Conservation (phyloP, 2,113 vertebrate genomes). For the Saguinus midas region DNA sequence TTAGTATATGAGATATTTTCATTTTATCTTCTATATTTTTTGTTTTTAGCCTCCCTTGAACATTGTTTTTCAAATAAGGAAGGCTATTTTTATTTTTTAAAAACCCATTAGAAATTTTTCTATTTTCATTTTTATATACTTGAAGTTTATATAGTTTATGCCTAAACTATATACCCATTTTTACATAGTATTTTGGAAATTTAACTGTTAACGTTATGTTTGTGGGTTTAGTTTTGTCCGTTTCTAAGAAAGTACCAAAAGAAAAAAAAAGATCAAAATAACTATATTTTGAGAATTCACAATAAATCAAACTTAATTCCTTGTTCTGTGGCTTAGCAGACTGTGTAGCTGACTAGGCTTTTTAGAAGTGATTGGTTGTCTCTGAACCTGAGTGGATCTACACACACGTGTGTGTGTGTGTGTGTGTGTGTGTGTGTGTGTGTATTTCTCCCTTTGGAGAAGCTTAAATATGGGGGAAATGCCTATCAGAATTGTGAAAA, state of each 20-base stretch:
- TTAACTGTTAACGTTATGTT: neutral
- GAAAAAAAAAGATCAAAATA: neutral
- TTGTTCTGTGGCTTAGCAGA: neutral
- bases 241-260: neutral
- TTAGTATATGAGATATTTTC: neutral
- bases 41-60: neutral
- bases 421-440: no score
- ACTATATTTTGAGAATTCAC: neutral
- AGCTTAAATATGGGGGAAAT: neutral
- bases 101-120: neutral
- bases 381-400: neutral
- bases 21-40: neutral
- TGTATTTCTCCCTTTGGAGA: no score
- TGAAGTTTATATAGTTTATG: neutral
- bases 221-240: neutral
- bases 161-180: neutral
- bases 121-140: neutral
- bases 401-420: neutral
- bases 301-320: neutral
- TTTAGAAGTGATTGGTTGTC: neutral
- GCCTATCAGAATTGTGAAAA: neutral
- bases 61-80: constrained; percentile 1
- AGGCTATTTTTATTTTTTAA: neutral
- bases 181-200: neutral
- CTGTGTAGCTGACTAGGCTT: neutral